Evolutionary conservation across 1,140 invertebrate genomes (phyloP), one percentile per base, ranked within the genome.

Genomic region (Potamilus streckersoni): DNA sequence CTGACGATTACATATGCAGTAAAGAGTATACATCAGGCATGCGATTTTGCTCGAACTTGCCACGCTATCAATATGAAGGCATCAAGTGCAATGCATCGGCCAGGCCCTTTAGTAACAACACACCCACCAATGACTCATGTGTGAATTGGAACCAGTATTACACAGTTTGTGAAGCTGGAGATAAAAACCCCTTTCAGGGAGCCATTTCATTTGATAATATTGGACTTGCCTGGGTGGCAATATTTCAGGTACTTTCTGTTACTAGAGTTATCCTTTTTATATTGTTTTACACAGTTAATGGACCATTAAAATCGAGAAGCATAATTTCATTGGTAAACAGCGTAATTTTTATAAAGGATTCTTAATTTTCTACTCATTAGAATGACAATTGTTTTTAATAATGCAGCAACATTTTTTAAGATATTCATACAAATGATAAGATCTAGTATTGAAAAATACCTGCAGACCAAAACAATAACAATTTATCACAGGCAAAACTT

Each of bases 141-240:
- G 95, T 99, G 83, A 98, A 99, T 92, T 99, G 98, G 98, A 98
- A 99, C 91, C 95, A 97, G 91, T 99, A 99, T 91, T 99, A 99
- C 88, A 97, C 95, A 49, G 94, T 95, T 83, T 99, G 98, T 90
- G 93, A 93, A 69, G 93, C 97, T 72, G 94, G 95, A 74, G 96
- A 96, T 63, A 93, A 94, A 83, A 99, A 99, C 92, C 98, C 98
- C 31, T 99, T 99, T 90, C 96, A 98, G 91, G 98, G 98, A 62
- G 98, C 98, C 31, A 99, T 99, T 84, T 98, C 97, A 19, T 99
- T 99, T 91, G 98, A 99, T 91, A 99, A 99, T 90, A 99, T 99
- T 82, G 98, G 98, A 65, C 93, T 99, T 80, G 98, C 98, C 58
- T 99, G 98, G 98, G 98, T 99, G 70, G 98, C 98, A 75, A 99